Conservation (phyloP, 2,113 vertebrate species). For the Hymenochirus boettgeri region DNA sequence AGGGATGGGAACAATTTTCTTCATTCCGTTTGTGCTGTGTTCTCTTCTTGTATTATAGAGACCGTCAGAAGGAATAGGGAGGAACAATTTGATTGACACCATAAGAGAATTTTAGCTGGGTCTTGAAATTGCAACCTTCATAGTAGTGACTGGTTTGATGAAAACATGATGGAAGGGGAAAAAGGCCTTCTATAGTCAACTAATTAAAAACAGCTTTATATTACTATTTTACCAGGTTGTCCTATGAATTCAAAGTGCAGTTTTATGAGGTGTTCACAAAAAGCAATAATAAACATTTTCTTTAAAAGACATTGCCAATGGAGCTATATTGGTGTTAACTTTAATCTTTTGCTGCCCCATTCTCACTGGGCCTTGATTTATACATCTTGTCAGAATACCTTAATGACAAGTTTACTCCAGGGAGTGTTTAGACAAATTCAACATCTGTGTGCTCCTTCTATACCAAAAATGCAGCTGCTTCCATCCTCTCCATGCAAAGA, state of each 20-base stretch:
- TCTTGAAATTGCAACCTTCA: constrained; percentile 47
- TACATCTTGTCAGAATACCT: background rate
- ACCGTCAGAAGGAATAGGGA: constrained; percentile 45
- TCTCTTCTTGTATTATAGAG: constrained; percentile 44
- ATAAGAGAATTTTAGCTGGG: constrained; percentile 45
- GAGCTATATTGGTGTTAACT: constrained; percentile 12
- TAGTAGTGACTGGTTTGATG: constrained; percentile 31
- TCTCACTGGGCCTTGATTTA: constrained; percentile 5
- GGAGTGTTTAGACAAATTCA: background rate
- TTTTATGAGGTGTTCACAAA: constrained; percentile 17
- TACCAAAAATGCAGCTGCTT: background rate
- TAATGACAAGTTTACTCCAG: constrained; percentile 1
- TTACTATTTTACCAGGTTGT: constrained; percentile 1
- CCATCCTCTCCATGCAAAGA: too few relatives aligned
- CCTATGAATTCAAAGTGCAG: constrained; percentile 9
- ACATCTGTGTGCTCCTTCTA: background rate
- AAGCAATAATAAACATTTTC: constrained; percentile 7
- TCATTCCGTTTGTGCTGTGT: constrained; percentile 44
- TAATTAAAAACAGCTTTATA: constrained; percentile 34
- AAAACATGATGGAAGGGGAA: constrained; percentile 30
- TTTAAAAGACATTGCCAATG: background rate
- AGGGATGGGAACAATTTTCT: constrained; percentile 34
- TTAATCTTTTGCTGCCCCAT: constrained; percentile 6
- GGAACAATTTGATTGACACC: constrained; percentile 48
- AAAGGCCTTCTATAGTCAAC: constrained; percentile 25